phyloP scores from a whole-genome alignment of 2,888 invertebrate genomes.

The Andrena hattorfiana region DNA sequence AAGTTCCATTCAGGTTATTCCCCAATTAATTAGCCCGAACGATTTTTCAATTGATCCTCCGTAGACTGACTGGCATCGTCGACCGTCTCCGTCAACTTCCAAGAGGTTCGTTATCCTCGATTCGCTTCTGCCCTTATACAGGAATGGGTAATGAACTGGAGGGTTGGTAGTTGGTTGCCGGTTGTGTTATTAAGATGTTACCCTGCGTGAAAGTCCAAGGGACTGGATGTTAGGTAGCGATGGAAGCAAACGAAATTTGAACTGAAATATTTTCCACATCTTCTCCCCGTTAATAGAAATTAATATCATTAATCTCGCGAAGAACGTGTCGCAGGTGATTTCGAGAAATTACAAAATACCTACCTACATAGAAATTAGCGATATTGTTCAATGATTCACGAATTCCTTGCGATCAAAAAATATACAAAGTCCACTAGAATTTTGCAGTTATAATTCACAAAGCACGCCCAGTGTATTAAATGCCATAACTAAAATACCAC shows the following conservation, averaged over 20 bases:
- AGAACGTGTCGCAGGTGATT: too few species aligned
- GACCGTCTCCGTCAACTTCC: slow-evolving; percentile 65
- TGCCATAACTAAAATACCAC: too few species aligned
- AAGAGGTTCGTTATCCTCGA: slow-evolving; percentile 82
- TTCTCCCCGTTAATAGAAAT: too few species aligned
- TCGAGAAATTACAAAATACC: too few species aligned
- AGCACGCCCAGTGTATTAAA: too few species aligned
- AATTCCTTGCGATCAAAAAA: too few species aligned
- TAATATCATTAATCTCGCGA: too few species aligned
- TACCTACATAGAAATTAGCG: not conserved
- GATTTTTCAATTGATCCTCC: slow-evolving; percentile 77
- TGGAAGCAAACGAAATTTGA: slow-evolving; percentile 51
- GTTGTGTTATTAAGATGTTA: slow-evolving; percentile 83
- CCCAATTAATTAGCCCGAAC: slow-evolving; percentile 76
- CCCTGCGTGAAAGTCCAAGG: slow-evolving; percentile 46
- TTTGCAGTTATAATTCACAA: too few species aligned
- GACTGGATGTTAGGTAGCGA: slow-evolving; percentile 49
- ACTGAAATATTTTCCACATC: not conserved
- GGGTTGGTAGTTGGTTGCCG: slow-evolving; percentile 78
- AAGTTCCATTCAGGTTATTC: slow-evolving; percentile 69
- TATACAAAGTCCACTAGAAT: too few species aligned
- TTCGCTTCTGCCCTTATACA: slow-evolving; percentile 75
- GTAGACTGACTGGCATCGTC: slow-evolving; percentile 36
- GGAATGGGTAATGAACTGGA: slow-evolving; percentile 83
- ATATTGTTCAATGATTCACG: not conserved